Evolutionary conservation across 2,888 invertebrate species (phyloP), one percentile per base, ranked within the genome.

Genomic region (Aspidapion aeneum): DNA sequence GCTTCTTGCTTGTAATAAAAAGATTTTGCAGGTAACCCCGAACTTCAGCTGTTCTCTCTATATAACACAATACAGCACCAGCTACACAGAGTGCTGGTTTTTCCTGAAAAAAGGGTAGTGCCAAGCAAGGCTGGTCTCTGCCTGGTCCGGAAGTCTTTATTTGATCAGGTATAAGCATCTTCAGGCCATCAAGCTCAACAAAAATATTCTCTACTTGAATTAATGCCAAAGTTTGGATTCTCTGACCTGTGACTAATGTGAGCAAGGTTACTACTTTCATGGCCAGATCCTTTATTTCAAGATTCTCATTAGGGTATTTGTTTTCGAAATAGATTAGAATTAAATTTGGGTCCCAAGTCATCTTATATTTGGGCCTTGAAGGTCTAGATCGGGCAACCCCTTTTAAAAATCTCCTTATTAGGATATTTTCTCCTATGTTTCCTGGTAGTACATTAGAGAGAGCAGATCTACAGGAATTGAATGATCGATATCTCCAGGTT

Each of bases 161-260:
- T 49, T 51, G 57, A 17, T 59, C 55, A 7, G 51, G n/a, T 55
- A 63, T 57, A 54, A 21, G 48, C 12, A 66, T 64, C 52, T 62
- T 51, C n/a, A 66, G 20, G 19, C 35, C 19, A 21, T 56, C 51
- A 19, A 22, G 51, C 48, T 52, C 12, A 2, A 12, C 18, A 18
- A 49, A 18, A 20, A 66, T 64, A 21, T 64, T 54, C 2, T 35
- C 50, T 17, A 64, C 58, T 22, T 65, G 18, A 16, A 66, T 66
- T 12, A 18, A 35, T 12, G 64, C 54, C 35, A 66, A 58, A 18
- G 66, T 67, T 48, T 66, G 65, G 1, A 67, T 56, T 35, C 66
- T 57, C 19, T 66, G 66, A 21, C 55, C 64, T 1, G 64, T 66
- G 12, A 35, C 50, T 12, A 66, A 21, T 3, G 62, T 60, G 2